phyloP scores from a whole-genome alignment of 2,113 vertebrate genomes.

The Prunella himalayana region DNA sequence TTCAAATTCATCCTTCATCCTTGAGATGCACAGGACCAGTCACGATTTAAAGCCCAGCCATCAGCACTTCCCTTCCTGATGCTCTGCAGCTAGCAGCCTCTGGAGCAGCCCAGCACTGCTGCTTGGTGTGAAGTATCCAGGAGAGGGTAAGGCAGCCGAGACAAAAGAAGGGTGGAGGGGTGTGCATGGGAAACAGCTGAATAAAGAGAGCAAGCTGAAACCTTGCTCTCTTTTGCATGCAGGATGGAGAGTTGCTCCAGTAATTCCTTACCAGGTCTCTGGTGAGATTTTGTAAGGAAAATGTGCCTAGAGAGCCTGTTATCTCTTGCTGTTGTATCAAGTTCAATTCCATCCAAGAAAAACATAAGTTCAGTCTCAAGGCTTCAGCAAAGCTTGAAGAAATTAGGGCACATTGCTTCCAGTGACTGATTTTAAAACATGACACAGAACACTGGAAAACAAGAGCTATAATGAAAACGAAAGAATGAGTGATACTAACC shows the following conservation, averaged over 20 bases:
- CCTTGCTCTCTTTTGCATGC: not conserved
- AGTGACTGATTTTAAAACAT: conserved; percentile 10
- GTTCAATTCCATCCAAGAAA: not conserved
- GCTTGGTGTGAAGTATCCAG: not conserved
- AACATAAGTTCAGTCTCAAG: not conserved
- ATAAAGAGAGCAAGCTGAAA: not conserved
- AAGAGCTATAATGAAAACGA: not conserved
- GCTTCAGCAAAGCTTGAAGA: not conserved
- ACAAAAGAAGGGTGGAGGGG: not conserved
- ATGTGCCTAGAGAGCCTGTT: not conserved
- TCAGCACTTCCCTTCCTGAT: not conserved
- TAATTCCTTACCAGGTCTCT: not conserved
- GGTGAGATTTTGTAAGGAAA: not conserved
- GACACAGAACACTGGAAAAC: not conserved
- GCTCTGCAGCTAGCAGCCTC: not conserved
- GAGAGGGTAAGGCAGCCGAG: not conserved
- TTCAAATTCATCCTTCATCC: not conserved
- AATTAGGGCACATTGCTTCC: conserved; percentile 18
- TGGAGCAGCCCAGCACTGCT: not conserved
- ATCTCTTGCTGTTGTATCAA: not conserved
- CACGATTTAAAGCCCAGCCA: not conserved
- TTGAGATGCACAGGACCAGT: not conserved
- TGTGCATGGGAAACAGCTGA: not conserved
- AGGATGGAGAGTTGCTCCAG: not conserved
- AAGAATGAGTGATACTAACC: not conserved